Evolutionary conservation across 2,797 vertebrate species (phyloP).

Genomic region (Serranus cabrilla): DNA sequence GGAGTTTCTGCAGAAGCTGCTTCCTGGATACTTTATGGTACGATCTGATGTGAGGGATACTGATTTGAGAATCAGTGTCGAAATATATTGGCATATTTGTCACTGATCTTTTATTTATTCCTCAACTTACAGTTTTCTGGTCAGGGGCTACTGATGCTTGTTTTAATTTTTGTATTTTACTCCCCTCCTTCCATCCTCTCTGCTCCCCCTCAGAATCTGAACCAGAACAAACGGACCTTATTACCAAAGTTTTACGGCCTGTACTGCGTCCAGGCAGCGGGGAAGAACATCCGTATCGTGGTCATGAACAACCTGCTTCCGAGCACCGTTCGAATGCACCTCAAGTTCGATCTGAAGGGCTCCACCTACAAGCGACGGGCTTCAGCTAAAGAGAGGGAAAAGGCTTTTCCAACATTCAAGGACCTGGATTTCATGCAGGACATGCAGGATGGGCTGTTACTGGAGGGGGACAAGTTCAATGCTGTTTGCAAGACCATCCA

Average conservation of each 20-base stretch:
- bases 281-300: constrained; percentile 95
- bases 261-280: constrained; percentile 94
- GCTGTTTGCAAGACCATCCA: constrained; percentile 95
- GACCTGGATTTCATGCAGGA: constrained; percentile 96
- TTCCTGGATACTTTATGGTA: constrained; percentile 98
- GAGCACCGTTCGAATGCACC: constrained; percentile 91
- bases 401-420: constrained; percentile 91
- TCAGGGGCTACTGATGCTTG: background rate
- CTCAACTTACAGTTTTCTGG: background rate
- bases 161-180: background rate
- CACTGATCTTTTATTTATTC: background rate
- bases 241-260: constrained; percentile 97
- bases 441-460: constrained; percentile 87
- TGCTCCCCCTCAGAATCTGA: constrained; percentile 88
- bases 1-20: constrained; percentile 96
- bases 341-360: constrained; percentile 96
- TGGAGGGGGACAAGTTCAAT: constrained; percentile 91
- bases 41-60: constrained; percentile 46
- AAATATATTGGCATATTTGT: background rate
- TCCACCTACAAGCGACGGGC: constrained; percentile 95
- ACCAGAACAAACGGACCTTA: constrained; percentile 95
- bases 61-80: too few species aligned
- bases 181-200: background rate
- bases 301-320: constrained; percentile 99
- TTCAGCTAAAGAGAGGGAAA: constrained; percentile 91